These are phyloP conservation scores for Batillaria attramentaria DNA, from an alignment of 1,140 invertebrate species.

Conservation along the genomic window DNA sequence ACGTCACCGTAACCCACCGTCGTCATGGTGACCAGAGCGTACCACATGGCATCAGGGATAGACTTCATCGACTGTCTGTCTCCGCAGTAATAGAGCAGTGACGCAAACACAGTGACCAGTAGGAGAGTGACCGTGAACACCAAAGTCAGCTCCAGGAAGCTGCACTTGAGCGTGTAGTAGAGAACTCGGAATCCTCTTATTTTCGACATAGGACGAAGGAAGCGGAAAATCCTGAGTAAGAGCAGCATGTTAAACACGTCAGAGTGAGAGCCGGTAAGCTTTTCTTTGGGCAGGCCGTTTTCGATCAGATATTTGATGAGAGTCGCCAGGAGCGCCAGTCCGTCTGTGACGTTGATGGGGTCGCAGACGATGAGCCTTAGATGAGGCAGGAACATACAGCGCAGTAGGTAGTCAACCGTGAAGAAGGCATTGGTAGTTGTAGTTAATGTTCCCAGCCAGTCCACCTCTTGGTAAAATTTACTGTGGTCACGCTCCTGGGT, in stretches of 20 bases:
- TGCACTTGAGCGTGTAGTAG: constrained; percentile 81
- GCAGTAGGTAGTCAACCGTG: constrained; percentile 62
- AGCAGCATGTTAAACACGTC: constrained; percentile 82
- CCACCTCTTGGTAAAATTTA: neutral
- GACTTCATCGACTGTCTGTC: constrained; percentile 77
- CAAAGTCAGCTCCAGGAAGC: constrained; percentile 51
- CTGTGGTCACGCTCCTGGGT: neutral
- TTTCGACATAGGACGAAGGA: constrained; percentile 93
- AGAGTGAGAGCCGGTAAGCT: constrained; percentile 33
- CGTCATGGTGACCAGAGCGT: constrained; percentile 90
- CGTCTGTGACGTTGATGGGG: constrained; percentile 99
- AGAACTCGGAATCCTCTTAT: constrained; percentile 83
- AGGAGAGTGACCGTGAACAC: constrained; percentile 53
- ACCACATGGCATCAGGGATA: constrained; percentile 96
- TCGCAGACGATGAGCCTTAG: constrained; percentile 73
- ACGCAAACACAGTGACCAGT: constrained; percentile 52
- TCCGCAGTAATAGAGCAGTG: constrained; percentile 55
- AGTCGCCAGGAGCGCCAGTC: constrained; percentile 82
- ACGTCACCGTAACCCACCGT: constrained; percentile 99
- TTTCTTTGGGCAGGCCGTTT: constrained; percentile 38
- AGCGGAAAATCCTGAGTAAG: constrained; percentile 97
- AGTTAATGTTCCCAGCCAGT: constrained; percentile 46
- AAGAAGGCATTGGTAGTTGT: constrained; percentile 71
- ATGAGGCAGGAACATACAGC: constrained; percentile 65
- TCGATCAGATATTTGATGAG: constrained; percentile 36